These are phyloP conservation scores for Drosophila testacea DNA, from an alignment of 2,888 invertebrate species.

Conservation along the genomic window DNA sequence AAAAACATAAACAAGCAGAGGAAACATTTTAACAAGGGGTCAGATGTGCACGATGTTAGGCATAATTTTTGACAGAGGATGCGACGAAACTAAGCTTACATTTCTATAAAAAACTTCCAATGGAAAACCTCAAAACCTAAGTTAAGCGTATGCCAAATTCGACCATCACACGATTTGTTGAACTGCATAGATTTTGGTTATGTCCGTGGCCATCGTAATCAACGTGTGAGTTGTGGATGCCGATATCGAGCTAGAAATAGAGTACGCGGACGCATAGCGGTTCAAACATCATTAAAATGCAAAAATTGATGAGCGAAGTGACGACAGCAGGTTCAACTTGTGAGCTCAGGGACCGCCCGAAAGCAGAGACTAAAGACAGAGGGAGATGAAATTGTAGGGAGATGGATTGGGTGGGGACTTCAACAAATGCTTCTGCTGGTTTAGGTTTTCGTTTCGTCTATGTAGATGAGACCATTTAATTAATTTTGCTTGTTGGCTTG, in stretches of 20 bases:
- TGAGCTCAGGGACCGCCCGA: slow-evolving; percentile 6
- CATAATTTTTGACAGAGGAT: too few species aligned
- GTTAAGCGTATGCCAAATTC: slow-evolving; percentile 1
- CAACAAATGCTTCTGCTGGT: slow-evolving; percentile 1
- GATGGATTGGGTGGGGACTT: neutral
- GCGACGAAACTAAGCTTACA: too few species aligned
- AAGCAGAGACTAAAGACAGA: neutral
- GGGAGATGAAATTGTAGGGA: neutral
- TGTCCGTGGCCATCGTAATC: slow-evolving; percentile 34
- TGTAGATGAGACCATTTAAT: slow-evolving; percentile 69
- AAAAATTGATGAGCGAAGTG: slow-evolving; percentile 68
- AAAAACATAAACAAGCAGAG: too few species aligned
- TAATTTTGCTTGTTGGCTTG: slow-evolving; percentile 68
- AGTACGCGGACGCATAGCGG: slow-evolving; percentile 48
- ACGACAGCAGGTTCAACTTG: slow-evolving; percentile 29
- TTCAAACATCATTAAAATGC: slow-evolving; percentile 78
- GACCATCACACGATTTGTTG: neutral
- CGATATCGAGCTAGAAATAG: slow-evolving; percentile 13
- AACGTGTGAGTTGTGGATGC: slow-evolving; percentile 3
- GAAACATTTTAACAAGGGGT: too few species aligned
- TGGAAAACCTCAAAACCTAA: neutral
- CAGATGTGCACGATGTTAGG: too few species aligned
- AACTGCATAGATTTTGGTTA: slow-evolving; percentile 32
- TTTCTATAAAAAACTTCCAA: neutral
- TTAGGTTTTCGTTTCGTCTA: slow-evolving; percentile 1